Conservation (phyloP, 1,140 invertebrate species). For the Drosophila yakuba region DNA sequence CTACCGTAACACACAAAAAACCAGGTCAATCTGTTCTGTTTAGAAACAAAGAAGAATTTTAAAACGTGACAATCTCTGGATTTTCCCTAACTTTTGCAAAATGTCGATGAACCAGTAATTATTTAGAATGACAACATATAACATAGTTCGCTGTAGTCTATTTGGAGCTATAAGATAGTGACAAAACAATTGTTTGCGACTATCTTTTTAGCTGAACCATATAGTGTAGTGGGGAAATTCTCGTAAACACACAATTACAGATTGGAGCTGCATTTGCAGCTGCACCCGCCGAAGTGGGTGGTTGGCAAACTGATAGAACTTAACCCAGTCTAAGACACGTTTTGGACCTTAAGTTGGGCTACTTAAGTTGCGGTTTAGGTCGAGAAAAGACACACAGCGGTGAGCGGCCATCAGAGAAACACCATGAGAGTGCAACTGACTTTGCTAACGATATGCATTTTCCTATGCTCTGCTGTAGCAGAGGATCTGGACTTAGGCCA, state of each 20-base stretch:
- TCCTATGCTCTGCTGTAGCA: conserved; percentile 3
- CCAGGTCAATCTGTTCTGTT: conserved; percentile 7
- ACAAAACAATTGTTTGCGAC: neutral
- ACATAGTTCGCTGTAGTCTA: conserved; percentile 6
- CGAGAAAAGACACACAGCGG: neutral
- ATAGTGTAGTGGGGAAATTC: neutral
- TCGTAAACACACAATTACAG: neutral
- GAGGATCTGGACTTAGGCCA: neutral
- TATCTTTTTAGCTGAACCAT: neutral
- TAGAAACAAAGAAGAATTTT: conserved; percentile 26
- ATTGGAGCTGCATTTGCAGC: conserved; percentile 25
- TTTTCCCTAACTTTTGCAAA: conserved; percentile 2
- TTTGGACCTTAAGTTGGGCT: conserved; percentile 8
- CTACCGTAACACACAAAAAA: conserved; percentile 7
- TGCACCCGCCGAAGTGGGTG: conserved; percentile 12
- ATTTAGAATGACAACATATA: conserved; percentile 3
- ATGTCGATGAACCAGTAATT: conserved; percentile 30
- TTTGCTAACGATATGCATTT: conserved; percentile 21
- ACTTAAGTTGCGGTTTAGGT: conserved; percentile 22
- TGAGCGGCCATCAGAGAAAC: conserved; percentile 8
- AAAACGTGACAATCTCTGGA: conserved; percentile 27
- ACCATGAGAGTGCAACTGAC: conserved; percentile 26
- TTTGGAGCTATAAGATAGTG: conserved; percentile 4
- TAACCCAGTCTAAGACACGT: conserved; percentile 20
- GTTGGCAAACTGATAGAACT: conserved; percentile 23